Percentiles rank a stretch among this genome's conserved stretches.
These are phyloP conservation scores for Cyprinus carpio DNA, from an alignment of 2,113 vertebrate genomes.

Conservation along the genomic window DNA sequence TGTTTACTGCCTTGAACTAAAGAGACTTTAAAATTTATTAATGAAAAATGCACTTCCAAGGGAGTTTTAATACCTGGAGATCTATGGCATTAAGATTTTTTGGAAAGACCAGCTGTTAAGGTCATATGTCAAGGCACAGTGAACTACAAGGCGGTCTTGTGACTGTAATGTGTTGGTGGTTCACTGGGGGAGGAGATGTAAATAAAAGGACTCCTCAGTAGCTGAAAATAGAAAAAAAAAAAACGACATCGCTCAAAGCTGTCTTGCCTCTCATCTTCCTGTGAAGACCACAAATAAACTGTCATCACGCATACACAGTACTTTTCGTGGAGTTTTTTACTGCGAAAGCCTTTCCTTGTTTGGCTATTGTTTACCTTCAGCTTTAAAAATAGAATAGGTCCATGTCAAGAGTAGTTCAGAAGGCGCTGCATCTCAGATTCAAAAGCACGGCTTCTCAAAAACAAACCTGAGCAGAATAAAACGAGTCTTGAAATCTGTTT, in stretches of 20 bases:
- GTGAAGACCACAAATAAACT: slow-evolving; percentile 36
- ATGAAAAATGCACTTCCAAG: not conserved
- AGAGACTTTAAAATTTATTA: not conserved
- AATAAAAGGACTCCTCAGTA: slow-evolving; percentile 5
- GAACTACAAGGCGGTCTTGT: not conserved
- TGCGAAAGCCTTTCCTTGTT: slow-evolving; percentile 17
- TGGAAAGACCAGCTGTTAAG: not conserved
- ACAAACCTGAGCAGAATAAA: slow-evolving; percentile 32
- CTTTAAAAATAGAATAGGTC: slow-evolving; percentile 24
- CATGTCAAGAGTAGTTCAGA: slow-evolving; percentile 19
- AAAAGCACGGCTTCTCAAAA: slow-evolving; percentile 37
- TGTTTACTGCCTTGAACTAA: no score
- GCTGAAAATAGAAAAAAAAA: slow-evolving; percentile 4
- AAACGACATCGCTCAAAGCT: not conserved
- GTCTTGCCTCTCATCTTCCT: slow-evolving; percentile 31
- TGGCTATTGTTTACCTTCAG: slow-evolving; percentile 36
- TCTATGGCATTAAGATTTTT: not conserved
- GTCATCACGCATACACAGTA: slow-evolving; percentile 10
- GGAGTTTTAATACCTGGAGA: not conserved
- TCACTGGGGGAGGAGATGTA: slow-evolving; percentile 3
- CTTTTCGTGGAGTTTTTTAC: not conserved
- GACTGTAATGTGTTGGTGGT: not conserved
- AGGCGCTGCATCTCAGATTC: not conserved
- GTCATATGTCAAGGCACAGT: not conserved
- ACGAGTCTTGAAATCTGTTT: slow-evolving; percentile 28